phyloP scores from a whole-genome alignment of 2,113 vertebrate species.

The Boleophthalmus pectinirostris region DNA sequence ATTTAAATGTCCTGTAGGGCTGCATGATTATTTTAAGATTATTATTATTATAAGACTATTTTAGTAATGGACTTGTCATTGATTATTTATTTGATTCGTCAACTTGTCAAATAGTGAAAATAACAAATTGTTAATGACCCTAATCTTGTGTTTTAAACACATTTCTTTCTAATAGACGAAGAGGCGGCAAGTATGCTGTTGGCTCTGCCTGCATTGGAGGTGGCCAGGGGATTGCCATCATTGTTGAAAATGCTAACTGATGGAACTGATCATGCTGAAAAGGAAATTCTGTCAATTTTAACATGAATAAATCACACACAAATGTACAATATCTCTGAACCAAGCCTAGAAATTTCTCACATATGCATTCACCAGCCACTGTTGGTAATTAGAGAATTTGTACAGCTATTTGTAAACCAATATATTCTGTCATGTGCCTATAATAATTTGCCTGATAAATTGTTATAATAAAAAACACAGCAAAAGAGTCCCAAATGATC shows the following conservation, averaged over 20 bases:
- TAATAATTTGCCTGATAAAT: background rate
- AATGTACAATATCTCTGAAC: background rate
- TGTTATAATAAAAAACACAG: background rate
- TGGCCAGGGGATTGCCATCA: conserved; percentile 91
- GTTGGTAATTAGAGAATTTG: background rate
- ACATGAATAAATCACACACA: background rate
- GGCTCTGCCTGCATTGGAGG: conserved; percentile 97
- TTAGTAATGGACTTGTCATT: no score
- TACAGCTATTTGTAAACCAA: conserved; percentile 2
- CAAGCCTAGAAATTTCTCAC: background rate
- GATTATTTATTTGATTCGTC: no score
- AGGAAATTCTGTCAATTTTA: background rate
- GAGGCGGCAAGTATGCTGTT: conserved; percentile 87
- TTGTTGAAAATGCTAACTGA: conserved; percentile 85
- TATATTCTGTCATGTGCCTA: background rate
- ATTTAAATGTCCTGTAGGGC: background rate
- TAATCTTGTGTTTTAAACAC: conserved; percentile 10
- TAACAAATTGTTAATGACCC: background rate
- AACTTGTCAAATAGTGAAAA: no score
- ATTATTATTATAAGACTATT: no score
- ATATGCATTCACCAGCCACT: background rate
- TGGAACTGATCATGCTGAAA: background rate
- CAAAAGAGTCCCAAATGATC: background rate
- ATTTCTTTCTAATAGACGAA: conserved; percentile 77
- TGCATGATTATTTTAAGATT: no score